These are phyloP conservation scores for Nebria ingens DNA, from an alignment of 1,140 invertebrate genomes.

Conservation along the genomic window DNA sequence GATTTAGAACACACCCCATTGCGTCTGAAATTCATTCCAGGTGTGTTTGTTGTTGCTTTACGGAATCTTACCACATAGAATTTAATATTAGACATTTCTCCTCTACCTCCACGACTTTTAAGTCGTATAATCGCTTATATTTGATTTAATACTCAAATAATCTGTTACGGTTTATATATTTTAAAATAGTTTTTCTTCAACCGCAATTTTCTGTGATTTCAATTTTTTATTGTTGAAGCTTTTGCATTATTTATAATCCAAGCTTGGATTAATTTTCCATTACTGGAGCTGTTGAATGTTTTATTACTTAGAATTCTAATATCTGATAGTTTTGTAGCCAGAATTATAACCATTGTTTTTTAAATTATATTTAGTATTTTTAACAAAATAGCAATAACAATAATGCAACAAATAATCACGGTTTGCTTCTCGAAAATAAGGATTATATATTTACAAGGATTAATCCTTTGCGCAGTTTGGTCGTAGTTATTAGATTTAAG, in stretches of 20 bases:
- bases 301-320: too few species aligned
- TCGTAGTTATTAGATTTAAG: neutral
- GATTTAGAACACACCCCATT: neutral
- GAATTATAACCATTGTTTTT: too few species aligned
- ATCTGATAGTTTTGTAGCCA: too few species aligned
- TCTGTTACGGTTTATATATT: neutral
- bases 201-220: too few species aligned
- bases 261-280: too few species aligned
- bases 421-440: neutral
- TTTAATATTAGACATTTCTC: neutral
- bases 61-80: too few species aligned
- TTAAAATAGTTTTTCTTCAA: too few species aligned
- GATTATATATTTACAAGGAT: neutral
- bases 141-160: slow-evolving; percentile 7
- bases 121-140: neutral
- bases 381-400: slow-evolving; percentile 14
- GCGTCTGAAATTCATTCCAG: neutral
- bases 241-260: too few species aligned
- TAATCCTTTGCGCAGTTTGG: neutral
- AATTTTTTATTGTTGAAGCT: too few species aligned
- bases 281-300: too few species aligned
- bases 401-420: slow-evolving; percentile 3
- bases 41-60: neutral
- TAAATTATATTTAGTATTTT: too few species aligned
- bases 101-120: neutral